Base-by-base conservation (phyloP, 2,797 vertebrate genomes). In the Kryptopterus vitreolus region DNA sequence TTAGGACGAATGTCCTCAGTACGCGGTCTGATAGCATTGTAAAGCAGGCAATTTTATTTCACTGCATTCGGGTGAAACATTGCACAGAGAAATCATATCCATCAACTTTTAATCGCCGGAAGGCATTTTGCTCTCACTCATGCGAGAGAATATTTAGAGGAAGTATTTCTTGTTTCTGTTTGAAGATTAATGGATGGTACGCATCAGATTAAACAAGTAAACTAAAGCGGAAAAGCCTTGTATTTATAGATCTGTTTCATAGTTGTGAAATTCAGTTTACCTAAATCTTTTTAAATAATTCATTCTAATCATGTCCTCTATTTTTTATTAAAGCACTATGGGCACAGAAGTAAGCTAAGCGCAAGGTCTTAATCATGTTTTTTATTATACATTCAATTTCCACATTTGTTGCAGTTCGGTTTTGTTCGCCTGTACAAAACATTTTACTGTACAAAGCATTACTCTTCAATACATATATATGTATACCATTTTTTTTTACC, bases 101-200 rank as follows among this genome's bases (percentile, higher is more conserved):
- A 69, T 75, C 55, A 70, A 65, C 70, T 74, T 78, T 81, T 81
- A 74, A 81, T 81, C 58, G 52, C 70, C 62, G 57, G 75, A 74
- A 81, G 58, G n/a, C 69, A 77, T 77, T 69, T 53, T 73, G 61
- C 75, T 76, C 48, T 69, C 66, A 55, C 76, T 63, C 75, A 69
- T 15, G 7, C 13, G 26, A 59, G 69, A 77, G 65, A 24, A 24
- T 58, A 55, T 29, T 48, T 57, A 58, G 63, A 68, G 78, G 43
- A 71, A 66, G 55, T 46, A 33, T 69, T 68, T 74, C n/a, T 7
- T 31, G 11, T 24, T 62, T 61, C 38, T 10, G 22, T 81, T 78
- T 73, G 61, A 81, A 81, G 75, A 70, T 52, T 22, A 70, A 52
- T 31, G 8, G 68, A 70, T 11, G 46, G 50, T n/a, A 61, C 22